These are phyloP conservation scores for Perizoma affinitatum DNA, from an alignment of 2,888 invertebrate species.

Conservation along the genomic window DNA sequence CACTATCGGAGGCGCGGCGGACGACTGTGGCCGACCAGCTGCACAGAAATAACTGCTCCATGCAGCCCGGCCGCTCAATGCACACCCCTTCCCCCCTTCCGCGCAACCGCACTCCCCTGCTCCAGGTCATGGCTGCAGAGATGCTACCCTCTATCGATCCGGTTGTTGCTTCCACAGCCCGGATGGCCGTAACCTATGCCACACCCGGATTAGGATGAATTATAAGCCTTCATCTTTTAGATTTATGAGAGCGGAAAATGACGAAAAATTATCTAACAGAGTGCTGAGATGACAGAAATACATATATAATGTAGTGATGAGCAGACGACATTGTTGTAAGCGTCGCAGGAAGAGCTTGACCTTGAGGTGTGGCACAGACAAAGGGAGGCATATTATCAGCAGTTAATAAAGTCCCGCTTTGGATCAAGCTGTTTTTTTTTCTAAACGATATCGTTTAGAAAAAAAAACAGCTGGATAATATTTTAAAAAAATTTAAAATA, in stretches of 20 bases:
- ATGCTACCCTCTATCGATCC: constrained; percentile 70
- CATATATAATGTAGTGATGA: too few species aligned
- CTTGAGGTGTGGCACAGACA: too few species aligned
- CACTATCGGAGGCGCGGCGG: constrained; percentile 69
- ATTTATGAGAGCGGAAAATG: background rate
- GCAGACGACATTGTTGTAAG: too few species aligned
- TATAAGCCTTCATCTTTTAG: background rate
- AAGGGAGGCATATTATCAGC: too few species aligned
- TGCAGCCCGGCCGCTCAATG: constrained; percentile 80
- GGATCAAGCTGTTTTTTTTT: too few species aligned
- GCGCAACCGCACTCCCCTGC: constrained; percentile 42
- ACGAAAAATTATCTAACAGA: background rate
- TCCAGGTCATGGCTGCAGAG: constrained; percentile 78
- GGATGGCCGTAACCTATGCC: constrained; percentile 53
- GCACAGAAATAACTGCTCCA: constrained; percentile 82
- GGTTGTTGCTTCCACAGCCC: constrained; percentile 72
- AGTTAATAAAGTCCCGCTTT: too few species aligned
- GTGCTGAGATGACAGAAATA: background rate
- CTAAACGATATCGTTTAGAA: too few species aligned
- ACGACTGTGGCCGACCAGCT: constrained; percentile 71
- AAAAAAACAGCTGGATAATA: too few species aligned
- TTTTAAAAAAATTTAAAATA: too few species aligned
- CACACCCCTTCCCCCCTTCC: constrained; percentile 51
- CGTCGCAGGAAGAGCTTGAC: too few species aligned
- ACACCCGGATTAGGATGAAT: constrained; percentile 28